phyloP scores from a whole-genome alignment of 2,888 invertebrate species.

The Brachyptera risi region DNA sequence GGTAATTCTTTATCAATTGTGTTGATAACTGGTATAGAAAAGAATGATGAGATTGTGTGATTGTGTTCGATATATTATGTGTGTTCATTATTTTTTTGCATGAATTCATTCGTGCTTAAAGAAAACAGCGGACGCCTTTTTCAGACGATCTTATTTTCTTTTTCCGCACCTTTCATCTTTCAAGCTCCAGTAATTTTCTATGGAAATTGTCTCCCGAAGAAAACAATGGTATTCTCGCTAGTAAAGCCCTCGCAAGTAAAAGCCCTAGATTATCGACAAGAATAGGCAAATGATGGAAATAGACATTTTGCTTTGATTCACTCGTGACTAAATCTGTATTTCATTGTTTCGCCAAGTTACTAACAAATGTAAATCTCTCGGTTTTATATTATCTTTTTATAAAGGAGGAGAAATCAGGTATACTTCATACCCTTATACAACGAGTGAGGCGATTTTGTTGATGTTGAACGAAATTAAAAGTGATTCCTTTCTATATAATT shows the following conservation, averaged over 20 bases:
- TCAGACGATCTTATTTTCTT: background rate
- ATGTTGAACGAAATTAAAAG: too few relatives aligned
- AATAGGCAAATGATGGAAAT: background rate
- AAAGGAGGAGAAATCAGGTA: too few relatives aligned
- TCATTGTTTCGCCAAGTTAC: background rate
- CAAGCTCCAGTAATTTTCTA: slow-evolving; percentile 10
- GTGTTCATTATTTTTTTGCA: slow-evolving; percentile 10
- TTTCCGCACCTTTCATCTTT: background rate
- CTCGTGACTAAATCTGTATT: background rate
- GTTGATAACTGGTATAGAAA: too few relatives aligned
- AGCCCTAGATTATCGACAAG: slow-evolving; percentile 7
- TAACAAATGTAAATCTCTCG: too few relatives aligned
- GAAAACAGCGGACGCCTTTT: background rate
- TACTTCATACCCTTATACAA: too few relatives aligned
- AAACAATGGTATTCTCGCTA: background rate
- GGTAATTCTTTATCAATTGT: too few relatives aligned
- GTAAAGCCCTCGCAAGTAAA: background rate
- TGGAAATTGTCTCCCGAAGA: background rate
- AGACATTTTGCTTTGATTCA: background rate
- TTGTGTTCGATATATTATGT: too few relatives aligned
- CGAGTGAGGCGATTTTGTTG: too few relatives aligned
- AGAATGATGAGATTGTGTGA: too few relatives aligned
- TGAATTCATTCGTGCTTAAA: background rate
- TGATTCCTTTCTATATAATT: too few relatives aligned
- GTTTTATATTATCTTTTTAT: too few relatives aligned